Evolutionary conservation across 2,113 vertebrate genomes (phyloP).

Genomic region (Laterallus jamaicensis): DNA sequence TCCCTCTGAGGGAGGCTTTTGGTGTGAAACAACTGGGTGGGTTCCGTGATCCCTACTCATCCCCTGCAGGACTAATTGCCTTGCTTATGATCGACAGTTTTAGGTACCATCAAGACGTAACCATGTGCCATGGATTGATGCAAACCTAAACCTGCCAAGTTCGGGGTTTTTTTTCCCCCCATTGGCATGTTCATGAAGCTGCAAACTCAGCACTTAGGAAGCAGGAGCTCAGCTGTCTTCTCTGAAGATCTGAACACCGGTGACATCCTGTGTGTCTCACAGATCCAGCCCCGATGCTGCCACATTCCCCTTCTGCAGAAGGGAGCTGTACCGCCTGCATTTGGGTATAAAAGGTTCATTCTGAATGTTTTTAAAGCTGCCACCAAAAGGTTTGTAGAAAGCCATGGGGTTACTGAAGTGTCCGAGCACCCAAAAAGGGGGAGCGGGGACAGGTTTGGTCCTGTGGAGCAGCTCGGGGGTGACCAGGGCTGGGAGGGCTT

Average conservation of each 20-base stretch:
- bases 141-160: neutral
- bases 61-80: neutral
- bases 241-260: neutral
- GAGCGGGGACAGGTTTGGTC: neutral
- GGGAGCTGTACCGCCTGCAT: neutral
- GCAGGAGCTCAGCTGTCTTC: neutral
- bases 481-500: neutral
- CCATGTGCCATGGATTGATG: neutral
- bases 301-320: fast-evolving
- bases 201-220: neutral
- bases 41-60: neutral
- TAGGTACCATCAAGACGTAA: neutral
- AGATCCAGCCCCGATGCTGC: fast-evolving
- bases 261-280: fast-evolving
- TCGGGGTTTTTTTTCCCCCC: too few species aligned
- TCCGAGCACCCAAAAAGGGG: neutral
- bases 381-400: neutral
- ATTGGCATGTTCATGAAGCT: neutral
- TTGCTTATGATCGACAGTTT: neutral
- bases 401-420: neutral
- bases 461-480: neutral
- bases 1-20: neutral
- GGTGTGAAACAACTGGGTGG: fast-evolving
- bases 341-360: neutral
- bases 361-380: neutral